These are phyloP conservation scores for Zoanthus solanderi DNA, from an alignment of 92 coral and sea anemone species.

Conservation along the genomic window DNA sequence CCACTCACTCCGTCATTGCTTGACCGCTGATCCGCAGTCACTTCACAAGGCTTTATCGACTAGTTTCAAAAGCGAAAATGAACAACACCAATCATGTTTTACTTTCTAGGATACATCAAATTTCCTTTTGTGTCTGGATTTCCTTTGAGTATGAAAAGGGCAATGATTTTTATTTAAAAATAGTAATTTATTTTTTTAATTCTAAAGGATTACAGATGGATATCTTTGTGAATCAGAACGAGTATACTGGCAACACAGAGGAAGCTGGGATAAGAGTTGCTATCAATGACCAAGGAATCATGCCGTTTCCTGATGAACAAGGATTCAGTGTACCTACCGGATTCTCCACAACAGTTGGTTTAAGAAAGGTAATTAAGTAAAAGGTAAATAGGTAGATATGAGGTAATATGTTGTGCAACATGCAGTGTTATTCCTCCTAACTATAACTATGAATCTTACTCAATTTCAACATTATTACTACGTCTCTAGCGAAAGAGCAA, in stretches of 20 bases:
- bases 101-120: too few relatives aligned
- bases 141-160: too few relatives aligned
- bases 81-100: too few relatives aligned
- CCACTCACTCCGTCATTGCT: too few relatives aligned
- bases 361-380: constrained; percentile 61
- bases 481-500: neutral
- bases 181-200: neutral
- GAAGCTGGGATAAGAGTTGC: constrained; percentile 88
- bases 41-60: too few relatives aligned
- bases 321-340: constrained; percentile 94
- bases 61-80: too few relatives aligned
- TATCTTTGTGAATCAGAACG: constrained; percentile 67
- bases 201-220: constrained; percentile 72
- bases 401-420: neutral
- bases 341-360: constrained; percentile 86
- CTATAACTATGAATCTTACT: too few relatives aligned
- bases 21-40: too few relatives aligned
- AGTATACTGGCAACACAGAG: constrained; percentile 62
- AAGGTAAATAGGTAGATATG: neutral
- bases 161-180: neutral
- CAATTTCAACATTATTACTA: too few relatives aligned
- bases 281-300: constrained; percentile 73
- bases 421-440: too few relatives aligned
- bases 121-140: too few relatives aligned
- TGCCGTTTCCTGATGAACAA: constrained; percentile 89